phyloP scores from a whole-genome alignment of 2,797 vertebrate species.

The Yasuhikotakia modesta region DNA sequence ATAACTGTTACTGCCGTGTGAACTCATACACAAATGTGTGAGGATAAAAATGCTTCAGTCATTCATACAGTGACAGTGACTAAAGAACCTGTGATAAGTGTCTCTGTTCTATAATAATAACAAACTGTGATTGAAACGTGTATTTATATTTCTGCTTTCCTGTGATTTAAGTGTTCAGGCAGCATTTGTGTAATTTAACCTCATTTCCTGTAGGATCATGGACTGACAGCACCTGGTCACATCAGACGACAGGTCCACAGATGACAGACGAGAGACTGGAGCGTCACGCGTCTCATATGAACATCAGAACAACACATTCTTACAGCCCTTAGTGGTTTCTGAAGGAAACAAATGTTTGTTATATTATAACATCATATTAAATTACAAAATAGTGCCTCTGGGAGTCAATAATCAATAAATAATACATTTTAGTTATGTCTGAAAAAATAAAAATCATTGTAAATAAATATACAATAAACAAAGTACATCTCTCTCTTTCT shows the following conservation, averaged over 20 bases:
- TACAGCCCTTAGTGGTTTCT: neutral
- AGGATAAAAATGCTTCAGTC: too few species aligned
- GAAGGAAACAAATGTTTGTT: neutral
- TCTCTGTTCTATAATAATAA: constrained; percentile 40
- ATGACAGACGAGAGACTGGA: constrained; percentile 30
- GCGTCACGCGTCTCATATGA: constrained; percentile 33
- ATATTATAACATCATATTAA: neutral
- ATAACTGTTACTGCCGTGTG: too few species aligned
- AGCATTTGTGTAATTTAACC: constrained; percentile 14
- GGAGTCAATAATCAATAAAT: too few species aligned
- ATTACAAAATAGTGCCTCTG: neutral
- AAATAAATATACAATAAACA: too few species aligned
- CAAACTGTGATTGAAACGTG: constrained; percentile 18
- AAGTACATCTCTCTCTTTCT: neutral
- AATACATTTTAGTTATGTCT: too few species aligned
- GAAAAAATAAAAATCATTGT: too few species aligned
- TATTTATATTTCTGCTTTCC: neutral
- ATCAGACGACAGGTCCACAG: constrained; percentile 22
- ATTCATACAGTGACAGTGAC: too few species aligned
- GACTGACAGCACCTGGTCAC: constrained; percentile 27
- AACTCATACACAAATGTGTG: too few species aligned
- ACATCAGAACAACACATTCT: neutral
- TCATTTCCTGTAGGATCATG: constrained; percentile 10
- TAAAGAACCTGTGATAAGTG: too few species aligned
- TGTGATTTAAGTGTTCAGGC: neutral